Evolutionary conservation across 2,888 invertebrate genomes (phyloP).

Genomic region (Meloe dianella): DNA sequence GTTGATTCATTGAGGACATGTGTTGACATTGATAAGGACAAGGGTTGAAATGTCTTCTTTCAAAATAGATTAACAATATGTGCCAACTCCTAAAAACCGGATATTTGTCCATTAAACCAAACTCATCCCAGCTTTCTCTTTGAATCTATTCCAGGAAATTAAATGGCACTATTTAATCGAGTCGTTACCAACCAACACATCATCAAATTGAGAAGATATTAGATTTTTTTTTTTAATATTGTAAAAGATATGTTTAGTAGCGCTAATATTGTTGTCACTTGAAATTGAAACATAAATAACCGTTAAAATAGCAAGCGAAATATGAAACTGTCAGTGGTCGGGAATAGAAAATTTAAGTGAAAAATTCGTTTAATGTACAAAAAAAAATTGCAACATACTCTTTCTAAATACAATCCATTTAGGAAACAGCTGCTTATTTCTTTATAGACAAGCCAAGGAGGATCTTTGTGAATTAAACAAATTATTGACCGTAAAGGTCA

Average conservation of each 20-base stretch:
- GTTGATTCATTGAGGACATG: no score
- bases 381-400: no score
- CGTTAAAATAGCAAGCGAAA: background rate
- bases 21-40: no score
- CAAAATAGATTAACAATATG: background rate
- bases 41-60: background rate
- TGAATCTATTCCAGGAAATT: conserved; percentile 34
- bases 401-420: background rate
- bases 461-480: conserved; percentile 21
- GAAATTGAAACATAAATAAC: conserved; percentile 22
- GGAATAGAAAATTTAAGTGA: background rate
- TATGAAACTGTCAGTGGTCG: background rate
- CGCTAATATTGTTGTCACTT: no score
- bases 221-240: background rate
- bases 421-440: no score
- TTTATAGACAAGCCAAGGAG: no score
- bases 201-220: background rate
- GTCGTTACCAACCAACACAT: background rate
- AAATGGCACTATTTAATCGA: conserved; percentile 29
- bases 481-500: conserved; percentile 25
- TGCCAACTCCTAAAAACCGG: conserved; percentile 16
- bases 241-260: no score
- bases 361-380: background rate
- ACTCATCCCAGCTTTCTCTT: conserved; percentile 11
- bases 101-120: conserved; percentile 35